Evolutionary conservation across 2,888 invertebrate species (phyloP), one percentile per base, ranked within the genome.

Genomic region (Tridacna crocea): DNA sequence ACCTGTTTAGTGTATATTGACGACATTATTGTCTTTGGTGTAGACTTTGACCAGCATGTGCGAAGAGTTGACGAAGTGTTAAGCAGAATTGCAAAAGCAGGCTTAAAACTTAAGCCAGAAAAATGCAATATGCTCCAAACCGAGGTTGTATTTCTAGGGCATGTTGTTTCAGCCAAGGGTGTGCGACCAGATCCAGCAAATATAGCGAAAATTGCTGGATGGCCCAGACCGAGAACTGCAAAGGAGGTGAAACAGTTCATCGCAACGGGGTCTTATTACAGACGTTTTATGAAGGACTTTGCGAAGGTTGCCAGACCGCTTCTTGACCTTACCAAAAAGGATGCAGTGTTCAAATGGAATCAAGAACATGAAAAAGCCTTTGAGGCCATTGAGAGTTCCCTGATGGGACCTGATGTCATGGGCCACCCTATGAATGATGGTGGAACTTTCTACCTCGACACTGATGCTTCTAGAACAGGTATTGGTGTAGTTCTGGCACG

Each of bases 401-500:
- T n/a, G n/a, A n/a, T n/a, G n/a, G n/a, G n/a, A n/a, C n/a, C n/a
- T n/a, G n/a, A n/a, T n/a, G n/a, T n/a, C n/a, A n/a, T n/a, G n/a
- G n/a, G n/a, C n/a, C n/a, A n/a, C n/a, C n/a, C n/a, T n/a, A n/a
- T n/a, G n/a, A n/a, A n/a, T n/a, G n/a, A n/a, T n/a, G n/a, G n/a
- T n/a, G n/a, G n/a, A n/a, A n/a, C n/a, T n/a, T n/a, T n/a, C n/a
- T n/a, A n/a, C n/a, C n/a, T n/a, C n/a, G n/a, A n/a, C n/a, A n/a
- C n/a, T n/a, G n/a, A n/a, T n/a, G n/a, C n/a, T n/a, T n/a, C n/a
- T n/a, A n/a, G n/a, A n/a, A n/a, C n/a, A n/a, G 81, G 74, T 0
- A 79, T 87, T 17, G 83, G 88, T 0, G 83, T 76, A 19, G 88
- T 88, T 0, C 63, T 87, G 8, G 79, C 81, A 61, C 80, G 79